Base-by-base conservation (phyloP, 2,113 vertebrate genomes). In the Nibea coibor region DNA sequence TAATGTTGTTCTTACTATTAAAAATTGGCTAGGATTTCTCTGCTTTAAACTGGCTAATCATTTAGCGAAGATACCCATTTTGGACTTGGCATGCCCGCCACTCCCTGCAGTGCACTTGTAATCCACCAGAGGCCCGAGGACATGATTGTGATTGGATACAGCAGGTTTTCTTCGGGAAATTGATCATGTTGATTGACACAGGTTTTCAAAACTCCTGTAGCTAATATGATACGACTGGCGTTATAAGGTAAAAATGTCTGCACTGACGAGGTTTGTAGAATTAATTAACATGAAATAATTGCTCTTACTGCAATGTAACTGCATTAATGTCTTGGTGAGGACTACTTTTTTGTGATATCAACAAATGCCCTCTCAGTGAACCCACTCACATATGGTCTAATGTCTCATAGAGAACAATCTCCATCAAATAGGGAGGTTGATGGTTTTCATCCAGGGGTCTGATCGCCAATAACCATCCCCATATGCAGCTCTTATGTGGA, bases 341-440 rank as follows among this genome's bases (percentile, higher is more conserved):
- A 65, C 9, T 39, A 24, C 42, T 10, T 28, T 39, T 64, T 20
- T 22, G 56, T 54, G 54, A 50, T 47, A 26, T 75, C 64, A 85
- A 62, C 67, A 71, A 53, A 61, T 64, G 83, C 39, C 87, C 82
- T 80, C 72, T 61, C 10, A 2, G 22, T 88, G 87, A 90, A 85
- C 86, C 81, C 66, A 50, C 48, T 81, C 76, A 61, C 56, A 82
- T 62, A 39, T 73, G 70, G 63, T 69, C 68, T 72, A 39, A 65
- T 17, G 31, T 79, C 66, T 87, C 78, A 84, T 71, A 67, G 70
- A 59, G 28, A 2, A 9, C 53, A 68, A 84, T 71, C 56, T 28
- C 50, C 61, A 81, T 87, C 72, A 84, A 84, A 86, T 43, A 70
- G 75, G 74, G 67, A 83, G 47, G 53, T 64, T 91, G 81, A 88